Conservation (phyloP, 2,797 vertebrate genomes). For the Petrocephalus sullivani region DNA sequence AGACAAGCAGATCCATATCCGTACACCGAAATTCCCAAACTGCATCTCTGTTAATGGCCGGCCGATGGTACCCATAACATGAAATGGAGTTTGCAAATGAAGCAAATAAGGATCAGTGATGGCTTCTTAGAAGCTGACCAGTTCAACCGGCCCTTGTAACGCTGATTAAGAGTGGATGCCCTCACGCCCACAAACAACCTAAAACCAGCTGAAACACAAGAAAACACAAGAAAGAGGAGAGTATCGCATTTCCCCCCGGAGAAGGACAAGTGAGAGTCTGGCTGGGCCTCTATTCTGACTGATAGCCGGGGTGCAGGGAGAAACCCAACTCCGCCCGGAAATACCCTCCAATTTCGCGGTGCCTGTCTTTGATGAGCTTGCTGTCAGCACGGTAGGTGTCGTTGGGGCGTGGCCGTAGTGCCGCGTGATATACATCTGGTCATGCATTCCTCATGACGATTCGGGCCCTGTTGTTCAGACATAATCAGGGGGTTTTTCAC, state of each 20-base stretch:
- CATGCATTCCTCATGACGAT: not conserved
- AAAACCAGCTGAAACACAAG: not conserved
- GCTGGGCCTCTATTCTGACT: not conserved
- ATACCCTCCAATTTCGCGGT: not conserved
- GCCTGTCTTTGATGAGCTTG: not conserved
- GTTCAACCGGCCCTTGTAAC: not conserved
- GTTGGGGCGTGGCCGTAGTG: not conserved
- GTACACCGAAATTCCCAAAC: not conserved
- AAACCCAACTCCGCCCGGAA: not conserved
- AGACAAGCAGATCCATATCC: not conserved
- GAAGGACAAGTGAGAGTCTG: not conserved
- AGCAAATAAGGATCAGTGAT: not conserved
- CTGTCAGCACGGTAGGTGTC: not conserved
- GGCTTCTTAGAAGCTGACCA: not conserved
- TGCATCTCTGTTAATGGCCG: not conserved
- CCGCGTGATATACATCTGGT: slow-evolving; percentile 18
- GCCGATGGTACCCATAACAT: not conserved
- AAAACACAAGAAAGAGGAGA: not conserved
- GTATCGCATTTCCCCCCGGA: not conserved
- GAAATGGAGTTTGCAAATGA: not conserved
- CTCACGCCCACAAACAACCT: not conserved
- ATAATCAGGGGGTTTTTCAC: not conserved
- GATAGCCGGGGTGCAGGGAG: no score
- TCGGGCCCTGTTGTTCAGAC: slow-evolving; percentile 24
- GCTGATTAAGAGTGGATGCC: not conserved